These are phyloP conservation scores for Bradypus variegatus DNA, from an alignment of 2,797 vertebrate species.

Conservation along the genomic window DNA sequence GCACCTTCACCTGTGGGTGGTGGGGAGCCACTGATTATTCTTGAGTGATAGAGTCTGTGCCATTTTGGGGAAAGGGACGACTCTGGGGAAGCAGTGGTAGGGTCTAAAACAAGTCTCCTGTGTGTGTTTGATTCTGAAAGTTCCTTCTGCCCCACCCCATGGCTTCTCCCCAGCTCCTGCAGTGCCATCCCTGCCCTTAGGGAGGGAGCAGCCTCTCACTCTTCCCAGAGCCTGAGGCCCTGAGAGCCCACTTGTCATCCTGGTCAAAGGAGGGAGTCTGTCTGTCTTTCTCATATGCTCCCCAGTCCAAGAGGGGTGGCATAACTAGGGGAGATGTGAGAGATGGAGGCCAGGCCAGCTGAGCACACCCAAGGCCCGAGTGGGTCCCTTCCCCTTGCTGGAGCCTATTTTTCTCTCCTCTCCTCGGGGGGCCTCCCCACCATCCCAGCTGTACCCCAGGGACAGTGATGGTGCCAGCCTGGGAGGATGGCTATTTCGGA, in stretches of 20 bases:
- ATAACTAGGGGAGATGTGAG: neutral
- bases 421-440: neutral
- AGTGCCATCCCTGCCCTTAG: neutral
- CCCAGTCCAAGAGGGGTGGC: neutral
- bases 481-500: neutral
- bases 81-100: neutral
- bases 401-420: neutral
- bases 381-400: neutral
- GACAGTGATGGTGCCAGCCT: neutral
- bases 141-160: neutral
- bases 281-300: neutral
- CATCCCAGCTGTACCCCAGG: neutral
- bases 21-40: neutral
- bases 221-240: neutral
- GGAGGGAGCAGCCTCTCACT: neutral
- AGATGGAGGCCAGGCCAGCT: neutral
- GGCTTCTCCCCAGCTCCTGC: neutral
- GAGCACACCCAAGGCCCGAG: neutral
- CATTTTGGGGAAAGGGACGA: neutral
- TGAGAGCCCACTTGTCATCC: neutral
- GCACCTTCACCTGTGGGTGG: neutral
- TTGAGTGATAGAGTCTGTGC: neutral
- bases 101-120: neutral
- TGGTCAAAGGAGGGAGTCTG: fast-evolving
- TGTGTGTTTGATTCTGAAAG: neutral